These are phyloP conservation scores for Actinernus sp. DNA, from an alignment of 92 coral and sea anemone species.

Conservation along the genomic window DNA sequence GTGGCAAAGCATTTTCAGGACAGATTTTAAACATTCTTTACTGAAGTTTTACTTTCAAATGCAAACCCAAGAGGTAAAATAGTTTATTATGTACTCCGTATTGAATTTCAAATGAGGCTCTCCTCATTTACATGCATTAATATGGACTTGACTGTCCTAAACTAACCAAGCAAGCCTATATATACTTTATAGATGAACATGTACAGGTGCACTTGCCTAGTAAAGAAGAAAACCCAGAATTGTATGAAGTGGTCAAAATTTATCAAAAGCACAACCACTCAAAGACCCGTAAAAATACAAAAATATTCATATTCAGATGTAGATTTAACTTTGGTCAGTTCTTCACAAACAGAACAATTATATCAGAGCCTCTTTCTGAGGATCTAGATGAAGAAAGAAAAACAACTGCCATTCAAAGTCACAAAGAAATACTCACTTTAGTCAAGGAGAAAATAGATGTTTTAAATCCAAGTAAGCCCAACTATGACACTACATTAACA, in stretches of 20 bases:
- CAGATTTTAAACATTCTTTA: constrained; percentile 42
- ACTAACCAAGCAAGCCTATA: constrained; percentile 28
- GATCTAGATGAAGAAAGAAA: constrained; percentile 30
- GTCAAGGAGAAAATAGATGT: constrained; percentile 46
- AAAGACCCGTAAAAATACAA: constrained; percentile 19
- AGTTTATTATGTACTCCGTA: constrained; percentile 42
- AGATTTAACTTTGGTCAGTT: constrained; percentile 42
- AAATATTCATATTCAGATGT: constrained; percentile 28
- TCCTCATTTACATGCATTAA: too few species aligned
- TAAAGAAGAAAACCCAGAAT: constrained; percentile 24
- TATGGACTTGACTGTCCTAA: constrained; percentile 49
- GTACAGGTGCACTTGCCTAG: constrained; percentile 48
- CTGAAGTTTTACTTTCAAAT: constrained; percentile 17
- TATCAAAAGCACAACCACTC: constrained; percentile 40
- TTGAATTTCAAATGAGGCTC: constrained; percentile 53
- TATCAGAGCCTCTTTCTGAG: constrained; percentile 48
- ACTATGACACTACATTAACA: constrained; percentile 22
- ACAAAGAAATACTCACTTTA: constrained; percentile 10
- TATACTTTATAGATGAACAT: constrained; percentile 48
- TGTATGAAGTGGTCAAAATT: constrained; percentile 41
- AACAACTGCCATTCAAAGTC: background rate
- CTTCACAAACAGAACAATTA: constrained; percentile 35
- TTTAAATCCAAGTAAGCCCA: constrained; percentile 14
- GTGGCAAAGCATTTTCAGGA: constrained; percentile 56
- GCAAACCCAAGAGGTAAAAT: too few species aligned